Evolutionary conservation across 53 echinoderm and acorn worm species (phyloP).

Genomic region (Apostichopus leukothele): DNA sequence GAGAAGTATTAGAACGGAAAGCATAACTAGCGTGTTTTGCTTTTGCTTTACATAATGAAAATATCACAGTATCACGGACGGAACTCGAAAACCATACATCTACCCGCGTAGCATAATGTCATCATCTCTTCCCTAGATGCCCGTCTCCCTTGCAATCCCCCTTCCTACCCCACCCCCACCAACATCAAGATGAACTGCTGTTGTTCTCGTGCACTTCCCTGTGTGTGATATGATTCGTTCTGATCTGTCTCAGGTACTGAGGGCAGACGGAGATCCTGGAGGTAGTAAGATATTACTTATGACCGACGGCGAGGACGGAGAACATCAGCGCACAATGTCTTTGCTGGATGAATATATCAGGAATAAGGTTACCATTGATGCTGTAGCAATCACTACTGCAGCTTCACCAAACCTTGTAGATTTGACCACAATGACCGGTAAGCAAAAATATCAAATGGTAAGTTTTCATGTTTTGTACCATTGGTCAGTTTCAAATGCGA

Average conservation of each 20-base stretch:
- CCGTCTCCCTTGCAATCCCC: neutral
- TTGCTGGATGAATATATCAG: neutral
- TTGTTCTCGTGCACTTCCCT: too few species aligned
- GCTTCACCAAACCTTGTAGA: neutral
- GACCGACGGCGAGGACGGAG: conserved; percentile 63
- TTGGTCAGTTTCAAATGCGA: neutral
- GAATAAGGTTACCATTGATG: neutral
- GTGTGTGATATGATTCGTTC: too few species aligned
- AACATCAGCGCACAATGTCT: neutral
- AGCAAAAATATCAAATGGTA: neutral
- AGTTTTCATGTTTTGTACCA: neutral
- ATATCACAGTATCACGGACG: too few species aligned
- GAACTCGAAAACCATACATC: neutral
- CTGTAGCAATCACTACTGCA: neutral
- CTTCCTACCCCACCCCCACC: neutral
- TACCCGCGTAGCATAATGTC: neutral
- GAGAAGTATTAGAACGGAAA: too few species aligned
- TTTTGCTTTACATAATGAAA: too few species aligned
- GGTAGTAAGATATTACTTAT: conserved; percentile 74
- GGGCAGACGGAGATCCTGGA: neutral
- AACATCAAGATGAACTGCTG: too few species aligned
- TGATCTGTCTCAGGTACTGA: neutral
- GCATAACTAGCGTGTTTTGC: too few species aligned
- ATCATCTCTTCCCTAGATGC: neutral
- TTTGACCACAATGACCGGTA: neutral